A percentile compares a stretch with the other conserved stretches of the same genome.
phyloP scores from a whole-genome alignment of 2,113 vertebrate species.

The Podarcis raffonei region DNA sequence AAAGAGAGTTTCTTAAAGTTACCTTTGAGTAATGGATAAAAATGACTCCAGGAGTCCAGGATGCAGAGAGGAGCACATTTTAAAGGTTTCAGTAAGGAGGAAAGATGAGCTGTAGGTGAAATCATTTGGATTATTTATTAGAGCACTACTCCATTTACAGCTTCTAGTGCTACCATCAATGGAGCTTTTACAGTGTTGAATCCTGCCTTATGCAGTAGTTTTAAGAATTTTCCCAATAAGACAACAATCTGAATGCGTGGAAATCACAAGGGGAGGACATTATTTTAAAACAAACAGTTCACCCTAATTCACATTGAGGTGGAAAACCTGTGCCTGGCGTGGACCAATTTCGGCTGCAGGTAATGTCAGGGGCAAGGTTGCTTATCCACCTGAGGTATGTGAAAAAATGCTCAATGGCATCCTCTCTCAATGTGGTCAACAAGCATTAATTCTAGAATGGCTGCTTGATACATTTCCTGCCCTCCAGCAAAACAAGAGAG shows the following conservation, averaged over 20 bases:
- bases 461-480: no score
- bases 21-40: not conserved
- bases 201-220: not conserved
- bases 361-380: no score
- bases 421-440: no score
- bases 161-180: not conserved
- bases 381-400: no score
- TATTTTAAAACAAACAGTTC: not conserved
- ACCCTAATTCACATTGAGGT: not conserved
- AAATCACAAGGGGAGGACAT: not conserved
- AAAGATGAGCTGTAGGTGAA: not conserved
- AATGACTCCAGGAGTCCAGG: not conserved
- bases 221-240: not conserved
- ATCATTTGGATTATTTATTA: slow-evolving; percentile 9
- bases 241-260: not conserved
- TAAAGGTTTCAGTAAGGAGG: not conserved
- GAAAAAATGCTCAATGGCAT: no score
- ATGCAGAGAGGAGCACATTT: not conserved
- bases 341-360: not conserved
- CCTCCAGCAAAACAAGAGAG: no score
- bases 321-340: not conserved
- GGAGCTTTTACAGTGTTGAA: not conserved
- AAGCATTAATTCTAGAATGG: no score
- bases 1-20: not conserved
- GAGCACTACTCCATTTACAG: not conserved